Evolutionary conservation across 2,888 invertebrate species (phyloP).

Genomic region (Platycheirus albimanus): DNA sequence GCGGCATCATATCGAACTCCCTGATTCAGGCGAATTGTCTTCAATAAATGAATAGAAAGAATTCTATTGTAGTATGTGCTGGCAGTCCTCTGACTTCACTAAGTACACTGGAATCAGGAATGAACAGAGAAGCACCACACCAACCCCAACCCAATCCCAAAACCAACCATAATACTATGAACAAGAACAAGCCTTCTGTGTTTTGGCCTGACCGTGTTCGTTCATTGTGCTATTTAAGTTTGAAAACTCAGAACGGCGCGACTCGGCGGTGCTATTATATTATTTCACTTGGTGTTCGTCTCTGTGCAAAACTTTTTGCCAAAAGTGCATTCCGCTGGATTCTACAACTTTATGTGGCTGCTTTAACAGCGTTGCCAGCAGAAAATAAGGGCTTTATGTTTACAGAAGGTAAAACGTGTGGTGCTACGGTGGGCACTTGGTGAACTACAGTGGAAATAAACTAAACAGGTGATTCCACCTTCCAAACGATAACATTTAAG

Average conservation of each 20-base stretch:
- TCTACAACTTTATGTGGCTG: constrained; percentile 19
- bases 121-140: constrained; percentile 2
- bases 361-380: constrained; percentile 17
- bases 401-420: too few species aligned
- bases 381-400: neutral
- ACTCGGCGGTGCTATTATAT: constrained; percentile 32
- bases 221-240: constrained; percentile 58
- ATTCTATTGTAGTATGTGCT: constrained; percentile 47
- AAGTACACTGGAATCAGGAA: neutral
- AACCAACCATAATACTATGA: neutral
- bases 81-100: neutral
- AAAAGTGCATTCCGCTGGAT: constrained; percentile 62
- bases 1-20: constrained; percentile 55
- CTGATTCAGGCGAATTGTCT: constrained; percentile 58
- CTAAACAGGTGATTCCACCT: too few species aligned
- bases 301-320: constrained; percentile 33
- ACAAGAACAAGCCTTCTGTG: constrained; percentile 31
- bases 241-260: constrained; percentile 17
- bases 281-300: constrained; percentile 23
- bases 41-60: constrained; percentile 65
- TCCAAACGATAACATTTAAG: too few species aligned
- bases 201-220: constrained; percentile 4
- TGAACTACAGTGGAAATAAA: too few species aligned
- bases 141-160: constrained; percentile 5
- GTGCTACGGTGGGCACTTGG: too few species aligned